phyloP scores from a whole-genome alignment of 2,113 vertebrate species.

The Bufo gargarizans region DNA sequence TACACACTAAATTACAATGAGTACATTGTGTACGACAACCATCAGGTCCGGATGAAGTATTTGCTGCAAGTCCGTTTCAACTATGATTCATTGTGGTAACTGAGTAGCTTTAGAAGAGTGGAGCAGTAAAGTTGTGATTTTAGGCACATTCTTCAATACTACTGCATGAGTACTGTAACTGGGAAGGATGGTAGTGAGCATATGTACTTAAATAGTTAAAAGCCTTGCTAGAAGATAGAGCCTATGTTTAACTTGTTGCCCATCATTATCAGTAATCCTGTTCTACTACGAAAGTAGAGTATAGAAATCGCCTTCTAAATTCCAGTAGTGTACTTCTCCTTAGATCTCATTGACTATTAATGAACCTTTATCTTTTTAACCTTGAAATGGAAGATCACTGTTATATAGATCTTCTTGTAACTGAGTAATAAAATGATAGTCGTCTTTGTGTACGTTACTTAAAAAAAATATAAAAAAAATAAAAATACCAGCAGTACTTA shows the following conservation, averaged over 20 bases:
- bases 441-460: background rate
- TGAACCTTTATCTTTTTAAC: too few relatives aligned
- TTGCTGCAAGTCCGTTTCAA: constrained; percentile 84
- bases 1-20: constrained; percentile 91
- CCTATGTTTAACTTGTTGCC: background rate
- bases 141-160: too few relatives aligned
- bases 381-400: too few relatives aligned
- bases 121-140: too few relatives aligned
- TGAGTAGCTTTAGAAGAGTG: background rate
- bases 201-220: too few relatives aligned
- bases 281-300: background rate
- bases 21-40: constrained; percentile 82
- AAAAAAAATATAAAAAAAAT: too few relatives aligned
- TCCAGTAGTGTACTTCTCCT: background rate
- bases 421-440: background rate
- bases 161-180: too few relatives aligned
- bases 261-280: background rate
- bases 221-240: background rate
- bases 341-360: background rate
- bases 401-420: too few relatives aligned
- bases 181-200: too few relatives aligned
- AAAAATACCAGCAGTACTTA: too few relatives aligned
- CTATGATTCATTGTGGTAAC: constrained; percentile 82
- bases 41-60: constrained; percentile 83
- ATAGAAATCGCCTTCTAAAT: background rate